These are phyloP conservation scores for Eupsilia transversa DNA, from an alignment of 2,888 invertebrate genomes.

Conservation along the genomic window DNA sequence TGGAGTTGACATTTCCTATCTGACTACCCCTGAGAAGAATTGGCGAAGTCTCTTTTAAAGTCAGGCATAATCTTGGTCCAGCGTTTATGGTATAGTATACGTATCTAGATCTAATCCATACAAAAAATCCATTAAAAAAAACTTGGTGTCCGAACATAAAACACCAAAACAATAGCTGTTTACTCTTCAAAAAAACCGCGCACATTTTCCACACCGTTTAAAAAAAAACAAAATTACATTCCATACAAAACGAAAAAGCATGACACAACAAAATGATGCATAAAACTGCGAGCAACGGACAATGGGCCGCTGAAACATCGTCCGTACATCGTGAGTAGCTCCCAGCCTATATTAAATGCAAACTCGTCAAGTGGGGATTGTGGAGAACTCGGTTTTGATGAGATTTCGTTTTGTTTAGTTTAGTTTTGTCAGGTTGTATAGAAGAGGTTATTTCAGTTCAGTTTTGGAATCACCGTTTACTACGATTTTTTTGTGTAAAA, in stretches of 20 bases:
- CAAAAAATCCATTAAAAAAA: background rate
- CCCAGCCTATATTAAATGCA: constrained; percentile 42
- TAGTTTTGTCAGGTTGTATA: background rate
- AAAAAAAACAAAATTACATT: constrained; percentile 23
- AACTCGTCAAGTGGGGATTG: constrained; percentile 42
- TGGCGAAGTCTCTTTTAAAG: no score
- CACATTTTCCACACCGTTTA: constrained; percentile 28
- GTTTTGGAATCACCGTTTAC: background rate
- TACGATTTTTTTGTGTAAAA: background rate
- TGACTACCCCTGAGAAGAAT: no score
- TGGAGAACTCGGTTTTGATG: constrained; percentile 24
- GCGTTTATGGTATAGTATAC: background rate
- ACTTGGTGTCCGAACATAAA: constrained; percentile 24
- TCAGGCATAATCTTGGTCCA: no score
- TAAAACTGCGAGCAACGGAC: constrained; percentile 50
- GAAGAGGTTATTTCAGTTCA: background rate
- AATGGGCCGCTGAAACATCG: constrained; percentile 52
- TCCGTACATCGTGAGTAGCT: constrained; percentile 27
- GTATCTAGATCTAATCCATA: background rate
- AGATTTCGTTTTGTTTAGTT: constrained; percentile 26
- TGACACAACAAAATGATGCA: constrained; percentile 54
- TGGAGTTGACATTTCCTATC: no score
- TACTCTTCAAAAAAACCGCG: constrained; percentile 10
- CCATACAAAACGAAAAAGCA: constrained; percentile 13
- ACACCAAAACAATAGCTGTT: constrained; percentile 32